These are phyloP conservation scores for Lordiphosa andalusiaca DNA, from an alignment of 2,888 invertebrate genomes.

Conservation along the genomic window DNA sequence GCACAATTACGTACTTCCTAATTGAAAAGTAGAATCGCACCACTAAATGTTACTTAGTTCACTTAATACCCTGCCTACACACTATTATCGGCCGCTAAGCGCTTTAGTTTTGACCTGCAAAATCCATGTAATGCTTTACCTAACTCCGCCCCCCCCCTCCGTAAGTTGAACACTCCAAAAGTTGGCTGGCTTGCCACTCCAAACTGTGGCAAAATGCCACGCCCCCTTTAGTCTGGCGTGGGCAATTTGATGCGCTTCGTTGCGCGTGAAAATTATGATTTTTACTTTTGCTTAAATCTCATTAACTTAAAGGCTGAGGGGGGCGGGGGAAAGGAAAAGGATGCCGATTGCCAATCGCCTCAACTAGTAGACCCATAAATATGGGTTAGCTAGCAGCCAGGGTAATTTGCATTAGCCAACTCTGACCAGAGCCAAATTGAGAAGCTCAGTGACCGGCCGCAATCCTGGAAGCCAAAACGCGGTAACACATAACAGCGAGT, in stretches of 20 bases:
- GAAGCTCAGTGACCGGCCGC: constrained; percentile 45
- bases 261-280: constrained; percentile 73
- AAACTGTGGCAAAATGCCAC: constrained; percentile 62
- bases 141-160: neutral
- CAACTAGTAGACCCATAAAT: constrained; percentile 45
- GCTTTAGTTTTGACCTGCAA: too few relatives aligned
- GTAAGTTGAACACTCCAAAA: constrained; percentile 15
- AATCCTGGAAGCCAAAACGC: constrained; percentile 24
- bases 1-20: too few relatives aligned
- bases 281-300: constrained; percentile 63
- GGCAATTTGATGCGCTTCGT: constrained; percentile 67
- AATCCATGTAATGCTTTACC: too few relatives aligned
- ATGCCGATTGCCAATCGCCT: constrained; percentile 46
- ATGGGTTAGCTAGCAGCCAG: constrained; percentile 46
- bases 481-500: constrained; percentile 28
- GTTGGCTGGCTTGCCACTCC: constrained; percentile 12
- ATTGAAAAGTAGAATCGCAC: too few relatives aligned
- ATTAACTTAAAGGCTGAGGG: constrained; percentile 48
- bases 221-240: constrained; percentile 34
- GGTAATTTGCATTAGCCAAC: constrained; percentile 47
- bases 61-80: too few relatives aligned
- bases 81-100: too few relatives aligned
- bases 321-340: constrained; percentile 44
- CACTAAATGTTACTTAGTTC: too few relatives aligned
- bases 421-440: constrained; percentile 51